Percentiles rank a stretch among this genome's conserved stretches.
phyloP scores from a whole-genome alignment of 2,113 vertebrate genomes.

The Sterna hirundo region DNA sequence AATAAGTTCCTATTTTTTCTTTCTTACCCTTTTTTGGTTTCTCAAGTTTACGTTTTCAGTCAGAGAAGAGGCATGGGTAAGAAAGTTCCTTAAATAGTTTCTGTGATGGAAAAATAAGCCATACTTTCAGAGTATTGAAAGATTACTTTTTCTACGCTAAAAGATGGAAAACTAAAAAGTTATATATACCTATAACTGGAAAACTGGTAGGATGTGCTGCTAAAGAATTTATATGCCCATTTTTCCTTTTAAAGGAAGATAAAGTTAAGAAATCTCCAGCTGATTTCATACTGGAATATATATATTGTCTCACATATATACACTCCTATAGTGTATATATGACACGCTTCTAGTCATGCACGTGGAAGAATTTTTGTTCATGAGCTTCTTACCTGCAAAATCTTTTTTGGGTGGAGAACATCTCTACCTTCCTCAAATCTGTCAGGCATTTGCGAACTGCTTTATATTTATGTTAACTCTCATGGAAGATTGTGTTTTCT shows the following conservation, averaged over 20 bases:
- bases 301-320: neutral
- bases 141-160: neutral
- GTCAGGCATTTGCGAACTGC: neutral
- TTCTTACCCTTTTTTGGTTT: neutral
- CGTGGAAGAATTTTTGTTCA: neutral
- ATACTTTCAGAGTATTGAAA: neutral
- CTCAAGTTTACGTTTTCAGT: neutral
- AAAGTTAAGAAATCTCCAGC: neutral
- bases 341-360: neutral
- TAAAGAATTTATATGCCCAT: neutral
- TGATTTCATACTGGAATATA: neutral
- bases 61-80: neutral
- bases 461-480: neutral
- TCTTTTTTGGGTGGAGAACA: neutral
- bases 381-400: neutral
- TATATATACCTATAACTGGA: neutral
- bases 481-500: neutral
- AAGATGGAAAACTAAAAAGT: neutral
- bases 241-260: neutral
- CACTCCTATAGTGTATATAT: neutral
- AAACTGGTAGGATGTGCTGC: neutral
- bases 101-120: neutral
- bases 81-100: neutral
- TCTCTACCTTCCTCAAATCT: neutral
- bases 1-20: neutral